Evolutionary conservation across 1,140 invertebrate species (phyloP), one percentile per base, ranked within the genome.

Genomic region (Megathymus violae): DNA sequence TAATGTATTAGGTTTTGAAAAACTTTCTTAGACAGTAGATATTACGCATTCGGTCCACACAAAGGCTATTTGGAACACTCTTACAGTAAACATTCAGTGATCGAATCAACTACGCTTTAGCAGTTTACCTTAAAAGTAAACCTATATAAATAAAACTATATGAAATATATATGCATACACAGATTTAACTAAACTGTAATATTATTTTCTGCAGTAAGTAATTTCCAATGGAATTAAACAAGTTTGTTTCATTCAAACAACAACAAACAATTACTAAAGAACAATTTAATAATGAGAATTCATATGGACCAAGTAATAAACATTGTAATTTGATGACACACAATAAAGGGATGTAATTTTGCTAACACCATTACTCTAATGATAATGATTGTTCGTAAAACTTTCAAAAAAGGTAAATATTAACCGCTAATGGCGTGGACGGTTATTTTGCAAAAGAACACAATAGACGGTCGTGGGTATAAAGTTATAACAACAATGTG

Each of bases 401-500:
- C 41, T 54, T 7, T 14, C 51, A 69, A 64, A 69, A 69, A 52
- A 52, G 50, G 50, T 25, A 19, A 54, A 14, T 41, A 25, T 22
- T 38, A 54, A 14, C 51, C 38, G 38, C 51, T 41, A 44, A 64
- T 34, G 47, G 40, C n/a, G 44, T 38, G 58, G 25, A 59, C 52
- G 27, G 65, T n/a, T n/a, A n/a, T n/a, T 69, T 66, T 64, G 61
- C 64, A 70, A 64, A 68, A 44, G 36, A 15, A 46, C 52, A 76
- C 62, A 75, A 80, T 69, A 64, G n/a, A n/a, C n/a, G 66, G 75
- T 80, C 67, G 67, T 67, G 64, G 74, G 77, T 62, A 67, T 71
- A 71, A 74, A 82, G 76, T 84, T 83, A 86, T 86, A 70, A 72
- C 76, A 78, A 89, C 85, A 86, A 82, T 84, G 77, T 63, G 71